phyloP scores from a whole-genome alignment of 2,113 vertebrate species.

The Siphamia tubifer region DNA sequence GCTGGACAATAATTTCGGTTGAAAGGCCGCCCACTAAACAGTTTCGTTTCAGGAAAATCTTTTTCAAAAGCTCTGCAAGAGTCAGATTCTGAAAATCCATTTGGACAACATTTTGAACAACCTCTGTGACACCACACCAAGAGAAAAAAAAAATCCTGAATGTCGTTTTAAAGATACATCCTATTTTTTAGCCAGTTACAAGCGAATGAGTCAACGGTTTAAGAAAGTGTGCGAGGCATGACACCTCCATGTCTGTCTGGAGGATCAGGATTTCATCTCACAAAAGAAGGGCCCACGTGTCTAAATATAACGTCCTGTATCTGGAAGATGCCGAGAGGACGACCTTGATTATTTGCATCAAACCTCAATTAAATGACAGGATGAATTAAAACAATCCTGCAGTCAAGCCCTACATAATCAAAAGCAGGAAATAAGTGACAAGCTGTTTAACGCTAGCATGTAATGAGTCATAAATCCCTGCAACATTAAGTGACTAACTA shows the following conservation, averaged over 20 bases:
- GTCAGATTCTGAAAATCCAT: conserved; percentile 38
- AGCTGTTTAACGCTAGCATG: neutral
- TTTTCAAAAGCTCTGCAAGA: conserved; percentile 1
- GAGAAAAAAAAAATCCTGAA: conserved; percentile 19
- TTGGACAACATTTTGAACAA: conserved; percentile 39
- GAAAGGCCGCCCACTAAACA: conserved; percentile 43
- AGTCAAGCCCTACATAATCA: neutral
- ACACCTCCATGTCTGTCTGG: neutral
- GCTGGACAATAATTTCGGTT: conserved; percentile 50
- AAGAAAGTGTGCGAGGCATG: conserved; percentile 4
- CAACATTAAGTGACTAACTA: conserved; percentile 7
- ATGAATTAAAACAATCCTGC: conserved; percentile 19
- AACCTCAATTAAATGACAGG: conserved; percentile 4
- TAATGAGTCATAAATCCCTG: conserved; percentile 20
- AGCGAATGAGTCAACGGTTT: conserved; percentile 10
- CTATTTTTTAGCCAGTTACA: conserved; percentile 14
- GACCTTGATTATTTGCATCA: neutral
- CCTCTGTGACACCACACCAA: conserved; percentile 28
- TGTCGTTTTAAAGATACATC: conserved; percentile 19
- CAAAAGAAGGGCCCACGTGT: neutral
- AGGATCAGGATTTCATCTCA: neutral
- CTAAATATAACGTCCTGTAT: neutral
- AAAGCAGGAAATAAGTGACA: conserved; percentile 8
- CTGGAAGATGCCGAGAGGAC: neutral
- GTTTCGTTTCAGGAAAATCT: conserved; percentile 19